Conservation (phyloP, 2,113 vertebrate species). For the Todiramphus chloris region DNA sequence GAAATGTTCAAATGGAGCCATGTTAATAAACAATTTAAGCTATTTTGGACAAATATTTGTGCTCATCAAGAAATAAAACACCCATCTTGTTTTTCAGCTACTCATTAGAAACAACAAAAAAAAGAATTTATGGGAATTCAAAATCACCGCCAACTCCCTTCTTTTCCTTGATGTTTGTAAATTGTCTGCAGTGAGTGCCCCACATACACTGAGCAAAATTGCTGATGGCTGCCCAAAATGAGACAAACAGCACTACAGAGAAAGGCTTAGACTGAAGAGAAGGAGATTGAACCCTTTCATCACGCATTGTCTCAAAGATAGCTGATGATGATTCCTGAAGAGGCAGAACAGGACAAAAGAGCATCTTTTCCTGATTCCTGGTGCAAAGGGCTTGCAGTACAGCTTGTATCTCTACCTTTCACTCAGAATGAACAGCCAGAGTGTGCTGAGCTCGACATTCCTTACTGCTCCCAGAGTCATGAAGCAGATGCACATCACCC, state of each 20-base stretch:
- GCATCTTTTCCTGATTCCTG: background rate
- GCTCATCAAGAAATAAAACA: slow-evolving; percentile 12
- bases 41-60: slow-evolving; percentile 40
- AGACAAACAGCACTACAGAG: background rate
- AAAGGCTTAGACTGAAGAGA: background rate
- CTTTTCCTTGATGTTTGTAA: background rate
- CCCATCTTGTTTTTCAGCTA: background rate
- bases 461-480: rapidly evolving
- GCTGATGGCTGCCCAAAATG: background rate
- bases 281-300: background rate
- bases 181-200: slow-evolving; percentile 36
- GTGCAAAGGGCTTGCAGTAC: background rate
- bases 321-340: background rate
- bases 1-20: slow-evolving; percentile 39
- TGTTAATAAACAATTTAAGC: slow-evolving; percentile 42
- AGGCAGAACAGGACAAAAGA: background rate
- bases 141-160: background rate
- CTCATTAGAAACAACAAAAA: background rate
- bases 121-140: background rate
- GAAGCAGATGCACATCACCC: background rate
- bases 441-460: background rate
- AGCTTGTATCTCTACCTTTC: background rate
- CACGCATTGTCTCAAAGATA: background rate
- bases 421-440: background rate
- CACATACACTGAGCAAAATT: background rate